Base-by-base conservation (phyloP, 2,888 invertebrate genomes). In the Zeuzera pyrina region DNA sequence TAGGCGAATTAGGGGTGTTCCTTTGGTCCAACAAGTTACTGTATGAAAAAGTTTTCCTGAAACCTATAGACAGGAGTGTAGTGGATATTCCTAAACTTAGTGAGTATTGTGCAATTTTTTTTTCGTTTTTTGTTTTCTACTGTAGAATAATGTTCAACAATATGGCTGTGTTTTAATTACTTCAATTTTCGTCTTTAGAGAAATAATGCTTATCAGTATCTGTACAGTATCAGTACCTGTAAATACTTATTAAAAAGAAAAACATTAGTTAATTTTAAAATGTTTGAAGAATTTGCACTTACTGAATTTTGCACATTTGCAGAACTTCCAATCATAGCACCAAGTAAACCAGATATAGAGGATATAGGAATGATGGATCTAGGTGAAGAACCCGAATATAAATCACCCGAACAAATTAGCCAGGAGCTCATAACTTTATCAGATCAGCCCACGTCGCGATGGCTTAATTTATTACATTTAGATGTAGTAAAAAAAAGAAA, bases 1-100 rank as follows among this genome's bases (percentile, higher is more conserved):
- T 93, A 0, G 92, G 93, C 39, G 90, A 93, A 54, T 74, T 97
- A 12, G 98, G 97, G 1, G 87, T 99, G 32, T 96, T 93, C 61
- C 81, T 99, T 19, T 99, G 98, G 98, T 90, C 93, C 0, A 99
- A 98, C 71, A 89, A 89, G 56, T 90, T 93, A 0, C 69, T 97
- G 1, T 98, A 93, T 65, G 86, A 89, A 31, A 91, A 91, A 56
- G 85, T 97, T 15, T 90, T 93, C 15, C 83, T 98, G 8, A 89
- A 89, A 52, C 91, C 94, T 0, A 84, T 95, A 13, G 74, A 85
- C 32, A 74, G 84, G 24, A 71, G 60, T 25, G 52, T 53, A 8
- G 45, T 65, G n/a, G 49, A 58, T 21, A 52, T 85, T 29, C 85
- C 85, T 2, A 63, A 47, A 54, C 58, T 71, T 46, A 72, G 72